These are phyloP conservation scores for Symphodus melops DNA, from an alignment of 2,113 vertebrate genomes.

Conservation along the genomic window DNA sequence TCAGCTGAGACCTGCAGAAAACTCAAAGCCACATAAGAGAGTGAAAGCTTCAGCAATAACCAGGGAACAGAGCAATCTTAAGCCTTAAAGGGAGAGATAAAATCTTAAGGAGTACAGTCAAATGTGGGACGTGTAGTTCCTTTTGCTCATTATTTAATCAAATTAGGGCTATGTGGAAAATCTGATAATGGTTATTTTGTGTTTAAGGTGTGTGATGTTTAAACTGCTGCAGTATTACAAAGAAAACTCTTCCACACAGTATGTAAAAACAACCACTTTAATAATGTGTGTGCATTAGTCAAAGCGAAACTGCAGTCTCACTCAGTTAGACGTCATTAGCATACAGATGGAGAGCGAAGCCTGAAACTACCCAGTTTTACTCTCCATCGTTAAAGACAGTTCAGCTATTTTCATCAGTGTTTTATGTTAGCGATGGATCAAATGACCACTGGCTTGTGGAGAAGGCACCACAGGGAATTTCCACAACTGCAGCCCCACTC, in stretches of 20 bases:
- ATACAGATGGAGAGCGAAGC: not conserved
- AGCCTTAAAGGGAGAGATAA: conserved; percentile 12
- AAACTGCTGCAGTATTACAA: not conserved
- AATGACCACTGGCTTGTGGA: not conserved
- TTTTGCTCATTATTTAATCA: not conserved
- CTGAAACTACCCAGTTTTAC: not conserved
- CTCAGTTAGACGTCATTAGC: not conserved
- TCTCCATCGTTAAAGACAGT: conserved; percentile 15
- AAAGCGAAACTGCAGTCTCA: not conserved
- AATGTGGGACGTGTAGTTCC: not conserved
- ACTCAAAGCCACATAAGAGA: conserved; percentile 1
- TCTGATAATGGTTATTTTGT: not conserved
- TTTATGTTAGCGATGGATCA: conserved; percentile 3
- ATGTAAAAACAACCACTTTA: conserved; percentile 4
- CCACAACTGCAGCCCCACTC: not conserved
- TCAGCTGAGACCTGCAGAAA: conserved; percentile 23
- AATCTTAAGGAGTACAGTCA: not conserved
- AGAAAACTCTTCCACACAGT: not conserved
- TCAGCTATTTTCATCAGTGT: conserved; percentile 4
- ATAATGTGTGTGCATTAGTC: not conserved
- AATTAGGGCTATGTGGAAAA: too few relatives aligned
- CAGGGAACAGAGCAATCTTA: not conserved
- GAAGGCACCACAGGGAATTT: not conserved
- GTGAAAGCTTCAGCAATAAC: conserved; percentile 1
- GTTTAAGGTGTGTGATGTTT: not conserved